Evolutionary conservation across 2,888 invertebrate genomes (phyloP), one percentile per base, ranked within the genome.

Genomic region (Tolmerus cingulatus): DNA sequence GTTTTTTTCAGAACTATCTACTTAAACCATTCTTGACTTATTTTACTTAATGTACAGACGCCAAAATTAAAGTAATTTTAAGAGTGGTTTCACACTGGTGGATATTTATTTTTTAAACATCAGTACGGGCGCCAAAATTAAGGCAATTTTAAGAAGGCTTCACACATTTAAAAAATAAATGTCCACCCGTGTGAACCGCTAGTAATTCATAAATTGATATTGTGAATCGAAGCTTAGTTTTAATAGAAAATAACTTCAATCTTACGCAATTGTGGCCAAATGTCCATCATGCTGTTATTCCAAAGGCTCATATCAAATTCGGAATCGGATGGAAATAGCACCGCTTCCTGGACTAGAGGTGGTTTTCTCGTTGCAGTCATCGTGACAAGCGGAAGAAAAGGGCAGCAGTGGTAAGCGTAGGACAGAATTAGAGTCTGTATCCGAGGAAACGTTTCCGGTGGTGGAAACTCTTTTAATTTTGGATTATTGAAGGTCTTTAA

Each of bases 341-440:
- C 95, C 0, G 95, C 94, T 90, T 96, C 96, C 90, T 94, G 91
- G 0, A 92, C 91, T 86, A 87, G 94, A 91, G 89, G 94, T 91
- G 93, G 93, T 78, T 92, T 92, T 5, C 93, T 93, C n/a, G 94
- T 94, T 0, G 92, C 93, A 88, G 89, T 93, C 89, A 92, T 92
- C 86, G 95, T 94, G 90, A 95, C 94, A 90, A 95, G 93, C 77
- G 96, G 95, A 90, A 97, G 92, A 93, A 97, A 98, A 89, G 97
- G 96, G 93, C 98, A 98, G 93, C 98, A 99, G 92, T 99, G 98
- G 93, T 98, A 99, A 89, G 98, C 98, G 93, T 98, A 98, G 0
- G 98, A 97, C 57, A 98, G 93, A 66, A 97, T 95, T 91, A 98
- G 94, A 14, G 96, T 96, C 93, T 97, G 93, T 89, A 98, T 97